A percentile compares a stretch with the other conserved stretches of the same genome.
Evolutionary conservation across 2,113 vertebrate species (phyloP).

Genomic region (Lucifuga dentata): DNA sequence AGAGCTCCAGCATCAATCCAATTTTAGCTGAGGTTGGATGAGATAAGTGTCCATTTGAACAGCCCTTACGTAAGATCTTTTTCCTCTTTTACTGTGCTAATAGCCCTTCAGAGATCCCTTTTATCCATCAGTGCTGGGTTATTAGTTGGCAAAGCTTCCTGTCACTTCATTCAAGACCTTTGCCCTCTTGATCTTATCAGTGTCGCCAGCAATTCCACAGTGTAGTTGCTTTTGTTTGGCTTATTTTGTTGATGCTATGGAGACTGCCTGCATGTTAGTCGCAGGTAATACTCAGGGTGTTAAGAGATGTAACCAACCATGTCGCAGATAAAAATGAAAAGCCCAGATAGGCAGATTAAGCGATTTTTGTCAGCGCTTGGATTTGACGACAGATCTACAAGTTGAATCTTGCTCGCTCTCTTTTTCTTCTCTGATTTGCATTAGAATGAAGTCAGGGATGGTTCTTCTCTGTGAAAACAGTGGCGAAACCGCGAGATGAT

Average conservation of each 20-base stretch:
- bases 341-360: neutral
- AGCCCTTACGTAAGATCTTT: conserved; percentile 58
- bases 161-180: conserved; percentile 4
- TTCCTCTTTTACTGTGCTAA: conserved; percentile 57
- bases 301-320: conserved; percentile 15
- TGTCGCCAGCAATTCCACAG: neutral
- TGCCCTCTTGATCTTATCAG: neutral
- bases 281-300: conserved; percentile 20
- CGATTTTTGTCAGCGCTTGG: conserved; percentile 16
- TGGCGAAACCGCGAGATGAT: conserved; percentile 51
- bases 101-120: conserved; percentile 35
- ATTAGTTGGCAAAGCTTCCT: conserved; percentile 24
- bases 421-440: conserved; percentile 16
- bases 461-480: conserved; percentile 43
- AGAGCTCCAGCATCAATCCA: conserved; percentile 52
- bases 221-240: too few species aligned
- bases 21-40: conserved; percentile 48
- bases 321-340: neutral
- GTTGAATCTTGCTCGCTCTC: conserved; percentile 38
- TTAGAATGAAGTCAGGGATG: conserved; percentile 28
- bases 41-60: conserved; percentile 47
- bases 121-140: conserved; percentile 23
- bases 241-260: neutral
- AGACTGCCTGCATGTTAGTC: conserved; percentile 23
- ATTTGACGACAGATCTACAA: conserved; percentile 26